A percentile compares a stretch with the other conserved stretches of the same genome.
phyloP scores from a whole-genome alignment of 2,797 vertebrate genomes.

The Gymnoscopelus braueri region DNA sequence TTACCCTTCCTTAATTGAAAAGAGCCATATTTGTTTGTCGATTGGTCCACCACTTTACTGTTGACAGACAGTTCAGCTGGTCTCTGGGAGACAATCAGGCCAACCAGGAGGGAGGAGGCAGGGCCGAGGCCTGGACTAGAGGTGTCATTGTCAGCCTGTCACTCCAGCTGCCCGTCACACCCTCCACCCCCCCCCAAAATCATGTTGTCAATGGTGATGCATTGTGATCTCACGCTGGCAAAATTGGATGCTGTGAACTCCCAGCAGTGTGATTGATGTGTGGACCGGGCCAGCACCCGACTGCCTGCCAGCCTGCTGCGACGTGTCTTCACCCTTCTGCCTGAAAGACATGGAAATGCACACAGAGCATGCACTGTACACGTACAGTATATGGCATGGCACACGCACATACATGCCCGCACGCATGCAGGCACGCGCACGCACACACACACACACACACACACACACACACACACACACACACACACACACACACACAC shows the following conservation, averaged over 20 bases:
- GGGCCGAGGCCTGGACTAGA: constrained; percentile 57
- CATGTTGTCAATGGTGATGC: constrained; percentile 81
- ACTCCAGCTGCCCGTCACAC: constrained; percentile 47
- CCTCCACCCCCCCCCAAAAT: constrained; percentile 49
- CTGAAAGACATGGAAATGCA: constrained; percentile 46
- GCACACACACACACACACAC: too few species aligned
- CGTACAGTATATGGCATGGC: too few species aligned
- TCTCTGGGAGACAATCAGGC: constrained; percentile 53
- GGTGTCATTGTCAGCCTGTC: constrained; percentile 62
- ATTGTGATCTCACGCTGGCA: constrained; percentile 69
- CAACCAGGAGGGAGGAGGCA: constrained; percentile 45
- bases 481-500: constrained; percentile 16
- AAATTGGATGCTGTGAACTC: constrained; percentile 76
- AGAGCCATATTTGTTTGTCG: too few species aligned
- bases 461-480: too few species aligned
- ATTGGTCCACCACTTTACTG: too few species aligned
- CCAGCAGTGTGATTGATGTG: constrained; percentile 69
- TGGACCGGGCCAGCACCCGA: constrained; percentile 43
- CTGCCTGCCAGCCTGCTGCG: constrained; percentile 27
- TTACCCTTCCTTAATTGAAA: too few species aligned
- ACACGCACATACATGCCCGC: too few species aligned
- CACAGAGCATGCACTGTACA: too few species aligned
- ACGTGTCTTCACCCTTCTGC: constrained; percentile 55
- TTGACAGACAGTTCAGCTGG: constrained; percentile 44
- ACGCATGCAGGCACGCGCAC: too few species aligned